Evolutionary conservation across 2,797 vertebrate genomes (phyloP).

Genomic region (Sebastes melanostomus): DNA sequence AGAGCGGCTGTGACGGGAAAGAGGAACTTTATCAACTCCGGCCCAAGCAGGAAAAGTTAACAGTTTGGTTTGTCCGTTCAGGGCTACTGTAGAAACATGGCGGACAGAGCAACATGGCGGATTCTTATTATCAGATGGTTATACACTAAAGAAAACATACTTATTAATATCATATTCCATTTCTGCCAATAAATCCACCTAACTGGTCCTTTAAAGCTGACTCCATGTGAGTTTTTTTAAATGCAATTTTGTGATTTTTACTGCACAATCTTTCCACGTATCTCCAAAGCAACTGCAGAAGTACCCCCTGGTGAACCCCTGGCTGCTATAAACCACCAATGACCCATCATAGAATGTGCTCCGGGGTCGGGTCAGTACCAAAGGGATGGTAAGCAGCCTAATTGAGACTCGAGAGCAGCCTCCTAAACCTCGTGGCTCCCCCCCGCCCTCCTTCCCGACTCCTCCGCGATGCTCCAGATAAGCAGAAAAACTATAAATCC

Average conservation of each 20-base stretch:
- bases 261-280: not conserved
- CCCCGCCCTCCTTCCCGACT: rapidly evolving
- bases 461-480: conserved; percentile 1
- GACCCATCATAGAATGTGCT: not conserved
- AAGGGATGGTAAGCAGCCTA: conserved; percentile 6
- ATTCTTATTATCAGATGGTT: no score
- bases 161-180: no score
- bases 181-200: no score
- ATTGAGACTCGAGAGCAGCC: not conserved
- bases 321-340: not conserved
- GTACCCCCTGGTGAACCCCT: not conserved
- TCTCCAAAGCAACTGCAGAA: not conserved
- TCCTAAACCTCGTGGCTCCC: not conserved
- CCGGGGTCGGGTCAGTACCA: conserved; percentile 14
- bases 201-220: no score
- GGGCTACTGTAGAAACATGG: no score
- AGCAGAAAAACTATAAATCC: not conserved
- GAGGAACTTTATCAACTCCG: no score
- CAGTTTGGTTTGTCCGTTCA: no score
- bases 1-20: rapidly evolving
- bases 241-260: not conserved
- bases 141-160: no score
- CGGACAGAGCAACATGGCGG: no score
- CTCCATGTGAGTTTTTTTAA: no score
- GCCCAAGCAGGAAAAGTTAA: no score